Evolutionary conservation across 1,140 invertebrate species (phyloP), one percentile per base, ranked within the genome.

Genomic region (Aphaenogaster rudis): DNA sequence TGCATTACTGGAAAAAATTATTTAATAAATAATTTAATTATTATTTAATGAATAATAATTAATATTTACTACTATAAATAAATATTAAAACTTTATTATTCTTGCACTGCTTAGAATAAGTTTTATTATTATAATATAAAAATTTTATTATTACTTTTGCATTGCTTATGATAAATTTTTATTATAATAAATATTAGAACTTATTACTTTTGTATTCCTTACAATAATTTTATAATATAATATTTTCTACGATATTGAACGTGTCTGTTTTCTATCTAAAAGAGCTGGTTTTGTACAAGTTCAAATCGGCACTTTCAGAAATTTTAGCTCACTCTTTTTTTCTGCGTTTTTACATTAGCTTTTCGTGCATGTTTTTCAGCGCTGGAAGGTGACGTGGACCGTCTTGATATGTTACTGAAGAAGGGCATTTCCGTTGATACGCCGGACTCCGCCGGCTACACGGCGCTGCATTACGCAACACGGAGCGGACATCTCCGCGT

Each of bases 401-500:
- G 96, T 89, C 95, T 98, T 1, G 91, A 95, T 80, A 92, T 92
- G 21, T 95, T 97, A 61, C 94, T 98, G 52, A 90, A 93, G 36
- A 96, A 96, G 92, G 96, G 97, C 54, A 87, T 86, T 36, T 85
- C 91, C 6, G 71, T 91, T 89, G 93, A 96, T 91, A 78, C 87
- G 21, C 89, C 93, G 87, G 97, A 98, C 94, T 95, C 96, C 80
- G 96, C 96, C 89, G 98, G 98, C 36, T 98, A 98, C 91, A 98
- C 97, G 66, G 97, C 97, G 81, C 93, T 98, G 89, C 98, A 99
- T 94, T 99, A 99, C 96, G 98, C 98, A 28, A 97, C 98, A 57
- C 96, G 98, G 61, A 97, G 96, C 95, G 98, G 98, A 21, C 96
- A 98, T 92, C 91, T 96, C 13, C 93, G 96, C 72, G 96, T 98